These are phyloP conservation scores for Pterois miles DNA, from an alignment of 2,797 vertebrate species.

Conservation along the genomic window DNA sequence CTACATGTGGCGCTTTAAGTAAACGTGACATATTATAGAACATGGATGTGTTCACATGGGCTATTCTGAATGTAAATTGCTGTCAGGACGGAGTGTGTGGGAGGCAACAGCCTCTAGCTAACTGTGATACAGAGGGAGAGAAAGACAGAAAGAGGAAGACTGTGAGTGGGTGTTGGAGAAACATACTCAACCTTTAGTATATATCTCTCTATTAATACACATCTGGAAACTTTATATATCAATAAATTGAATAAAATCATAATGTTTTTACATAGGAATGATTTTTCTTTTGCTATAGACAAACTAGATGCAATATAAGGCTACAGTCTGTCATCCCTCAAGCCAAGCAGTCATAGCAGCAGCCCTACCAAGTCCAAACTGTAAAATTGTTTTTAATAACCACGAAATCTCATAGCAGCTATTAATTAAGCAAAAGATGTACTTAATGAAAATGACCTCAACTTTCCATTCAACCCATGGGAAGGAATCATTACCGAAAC, in stretches of 20 bases:
- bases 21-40: slow-evolving; percentile 58
- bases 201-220: slow-evolving; percentile 68
- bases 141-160: slow-evolving; percentile 73
- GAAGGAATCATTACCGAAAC: not conserved
- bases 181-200: slow-evolving; percentile 74
- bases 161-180: slow-evolving; percentile 77
- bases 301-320: not conserved
- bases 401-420: slow-evolving; percentile 11
- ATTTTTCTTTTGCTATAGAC: not conserved
- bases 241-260: slow-evolving; percentile 17
- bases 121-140: slow-evolving; percentile 75
- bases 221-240: slow-evolving; percentile 38
- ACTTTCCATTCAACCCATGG: not conserved
- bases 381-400: not conserved
- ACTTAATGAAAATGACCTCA: not conserved
- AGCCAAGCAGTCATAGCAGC: not conserved
- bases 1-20: slow-evolving; percentile 29
- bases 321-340: not conserved
- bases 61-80: slow-evolving; percentile 82
- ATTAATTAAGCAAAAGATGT: not conserved
- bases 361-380: not conserved
- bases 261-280: slow-evolving; percentile 6
- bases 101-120: slow-evolving; percentile 81
- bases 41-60: slow-evolving; percentile 64
- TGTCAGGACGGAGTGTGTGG: slow-evolving; percentile 80